Base-by-base conservation (phyloP, 1,140 invertebrate genomes). In the Penaeus japonicus region DNA sequence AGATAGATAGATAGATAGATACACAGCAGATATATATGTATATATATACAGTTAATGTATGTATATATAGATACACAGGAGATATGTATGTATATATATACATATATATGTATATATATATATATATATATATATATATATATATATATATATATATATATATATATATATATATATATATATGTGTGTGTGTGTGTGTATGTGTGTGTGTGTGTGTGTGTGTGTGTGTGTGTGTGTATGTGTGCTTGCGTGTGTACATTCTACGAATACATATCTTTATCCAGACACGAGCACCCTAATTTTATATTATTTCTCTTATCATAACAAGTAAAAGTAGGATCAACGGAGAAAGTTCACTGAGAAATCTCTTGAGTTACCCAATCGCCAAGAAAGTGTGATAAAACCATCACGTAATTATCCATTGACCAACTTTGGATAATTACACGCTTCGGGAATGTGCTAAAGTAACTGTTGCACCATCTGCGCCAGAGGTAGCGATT, bases 51-150 rank as follows among this genome's bases (percentile, higher is more conserved):
- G 15, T 59, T 59, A n/a, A n/a, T 47, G 53, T 80, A 20, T 47
- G 17, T 80, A 54, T 18, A 80, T 80, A 80, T 54, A 80, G 53
- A 80, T 57, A 81, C 12, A 81, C 55, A 81, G 55, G 1, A 54
- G 55, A 53, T 47, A 18, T 39, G 24, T 39, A 18, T 80, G 24
- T 80, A 18, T 77, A n/a, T 77, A 20, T 77, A n/a, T 77, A n/a
- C 27, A n/a, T 77, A n/a, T 77, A n/a, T 77, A 10, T 77, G 30
- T 77, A n/a, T 77, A n/a, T 77, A n/a, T 77, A n/a, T 77, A n/a
- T 77, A n/a, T 77, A n/a, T 77, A n/a, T 77, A 10, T 77, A n/a
- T 77, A n/a, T 77, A n/a, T 10, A 10, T 77, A n/a, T 79, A 35
- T 79, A 35, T 39, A 35, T 39, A 35, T 39, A 2, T 39, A 35